phyloP scores from a whole-genome alignment of 1,140 invertebrate genomes.

The Zaprionus ornatus region DNA sequence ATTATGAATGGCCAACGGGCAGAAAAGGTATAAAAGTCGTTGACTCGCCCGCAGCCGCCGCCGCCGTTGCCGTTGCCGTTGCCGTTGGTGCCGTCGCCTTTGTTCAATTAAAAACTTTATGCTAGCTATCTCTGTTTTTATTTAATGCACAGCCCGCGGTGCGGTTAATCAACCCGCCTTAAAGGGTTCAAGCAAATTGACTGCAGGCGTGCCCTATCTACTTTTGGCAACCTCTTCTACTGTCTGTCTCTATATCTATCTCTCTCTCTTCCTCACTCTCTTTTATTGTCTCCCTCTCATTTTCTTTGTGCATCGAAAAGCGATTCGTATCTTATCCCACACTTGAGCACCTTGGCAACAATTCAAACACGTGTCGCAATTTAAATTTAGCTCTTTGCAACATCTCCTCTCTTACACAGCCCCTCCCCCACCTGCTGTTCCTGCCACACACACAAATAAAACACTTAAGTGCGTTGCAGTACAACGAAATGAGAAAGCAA shows the following conservation, averaged over 20 bases:
- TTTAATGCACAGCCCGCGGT: slow-evolving; percentile 54
- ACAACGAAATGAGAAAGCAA: slow-evolving; percentile 16
- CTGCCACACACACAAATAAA: slow-evolving; percentile 28
- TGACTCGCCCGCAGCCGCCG: slow-evolving; percentile 41
- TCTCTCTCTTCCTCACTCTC: neutral
- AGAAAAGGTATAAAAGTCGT: slow-evolving; percentile 70
- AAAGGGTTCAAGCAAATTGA: slow-evolving; percentile 26
- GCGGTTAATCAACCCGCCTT: slow-evolving; percentile 58
- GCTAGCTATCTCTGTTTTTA: slow-evolving; percentile 61
- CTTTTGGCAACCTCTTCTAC: neutral
- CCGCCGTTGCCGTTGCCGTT: neutral
- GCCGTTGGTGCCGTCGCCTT: slow-evolving; percentile 18
- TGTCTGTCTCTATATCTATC: slow-evolving; percentile 15
- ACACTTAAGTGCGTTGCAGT: slow-evolving; percentile 23
- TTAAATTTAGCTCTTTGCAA: slow-evolving; percentile 29
- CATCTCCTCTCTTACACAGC: neutral
- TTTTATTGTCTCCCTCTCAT: neutral
- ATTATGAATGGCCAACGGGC: slow-evolving; percentile 76
- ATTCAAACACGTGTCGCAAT: slow-evolving; percentile 38
- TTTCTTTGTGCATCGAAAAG: neutral
- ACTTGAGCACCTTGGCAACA: slow-evolving; percentile 22
- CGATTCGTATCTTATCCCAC: slow-evolving; percentile 2
- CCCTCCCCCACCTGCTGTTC: neutral
- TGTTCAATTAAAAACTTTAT: slow-evolving; percentile 76
- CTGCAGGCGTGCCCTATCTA: neutral